phyloP scores from a whole-genome alignment of 2,113 vertebrate species.

The Hypanus sabinus region DNA sequence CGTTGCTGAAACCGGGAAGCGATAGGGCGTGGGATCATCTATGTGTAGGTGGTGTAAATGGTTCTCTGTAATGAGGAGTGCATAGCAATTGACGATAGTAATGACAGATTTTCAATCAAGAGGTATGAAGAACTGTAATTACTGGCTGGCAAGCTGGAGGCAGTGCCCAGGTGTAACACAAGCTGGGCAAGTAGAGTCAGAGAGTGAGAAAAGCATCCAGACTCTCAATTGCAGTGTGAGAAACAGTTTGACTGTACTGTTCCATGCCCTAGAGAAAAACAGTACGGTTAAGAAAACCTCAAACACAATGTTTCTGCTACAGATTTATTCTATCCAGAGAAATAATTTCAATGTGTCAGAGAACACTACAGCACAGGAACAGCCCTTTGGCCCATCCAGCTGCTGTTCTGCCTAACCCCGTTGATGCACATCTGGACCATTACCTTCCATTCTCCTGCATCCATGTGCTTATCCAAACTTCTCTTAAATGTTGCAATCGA shows the following conservation, averaged over 20 bases:
- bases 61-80: conserved; percentile 38
- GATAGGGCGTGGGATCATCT: too few species aligned
- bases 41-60: too few species aligned
- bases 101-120: conserved; percentile 58
- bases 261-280: conserved; percentile 14
- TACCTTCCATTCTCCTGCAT: too few species aligned
- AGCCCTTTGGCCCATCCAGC: too few species aligned
- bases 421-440: too few species aligned
- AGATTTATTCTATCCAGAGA: not conserved
- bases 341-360: too few species aligned
- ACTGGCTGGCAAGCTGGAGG: conserved; percentile 52
- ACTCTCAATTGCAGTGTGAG: conserved; percentile 32
- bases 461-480: too few species aligned
- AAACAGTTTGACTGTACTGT: conserved; percentile 21
- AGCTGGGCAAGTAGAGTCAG: conserved; percentile 55
- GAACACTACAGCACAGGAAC: too few species aligned
- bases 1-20: not conserved
- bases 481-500: too few species aligned
- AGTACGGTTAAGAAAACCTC: not conserved
- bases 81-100: conserved; percentile 45
- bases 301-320: not conserved
- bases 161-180: conserved; percentile 55
- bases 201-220: conserved; percentile 46
- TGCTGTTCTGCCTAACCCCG: too few species aligned
- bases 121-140: conserved; percentile 53